Evolutionary conservation across 2,113 vertebrate genomes (phyloP).

Genomic region (Microcebus jonahi): DNA sequence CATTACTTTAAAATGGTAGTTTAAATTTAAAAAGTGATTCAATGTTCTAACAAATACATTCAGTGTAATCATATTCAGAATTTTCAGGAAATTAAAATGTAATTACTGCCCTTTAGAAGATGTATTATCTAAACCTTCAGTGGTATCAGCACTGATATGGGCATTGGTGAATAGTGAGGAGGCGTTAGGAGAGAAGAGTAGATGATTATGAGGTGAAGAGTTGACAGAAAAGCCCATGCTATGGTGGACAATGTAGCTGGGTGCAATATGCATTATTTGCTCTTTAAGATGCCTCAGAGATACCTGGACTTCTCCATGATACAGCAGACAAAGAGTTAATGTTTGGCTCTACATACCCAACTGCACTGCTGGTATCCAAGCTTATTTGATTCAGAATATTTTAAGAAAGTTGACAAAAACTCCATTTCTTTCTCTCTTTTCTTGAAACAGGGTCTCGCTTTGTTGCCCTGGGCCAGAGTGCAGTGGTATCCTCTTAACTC

Average conservation of each 20-base stretch:
- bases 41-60: conserved; percentile 3
- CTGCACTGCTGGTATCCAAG: not conserved
- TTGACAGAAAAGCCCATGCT: not conserved
- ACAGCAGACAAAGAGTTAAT: not conserved
- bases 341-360: too few species aligned
- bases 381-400: not conserved
- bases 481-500: too few species aligned
- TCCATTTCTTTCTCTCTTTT: not conserved
- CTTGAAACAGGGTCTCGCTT: too few species aligned
- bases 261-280: not conserved
- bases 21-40: conserved; percentile 40
- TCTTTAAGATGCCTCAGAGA: not conserved
- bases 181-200: not conserved
- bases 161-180: not conserved
- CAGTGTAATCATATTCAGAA: conserved; percentile 12
- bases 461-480: too few species aligned
- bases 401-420: conserved; percentile 21
- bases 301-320: not conserved
- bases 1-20: conserved; percentile 34
- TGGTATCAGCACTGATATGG: not conserved
- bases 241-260: not conserved
- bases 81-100: conserved; percentile 48
- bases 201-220: not conserved
- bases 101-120: conserved; percentile 13
- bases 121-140: not conserved